Evolutionary conservation across 2,888 invertebrate genomes (phyloP), one percentile per base, ranked within the genome.

Genomic region (Toxonevra muliebris): DNA sequence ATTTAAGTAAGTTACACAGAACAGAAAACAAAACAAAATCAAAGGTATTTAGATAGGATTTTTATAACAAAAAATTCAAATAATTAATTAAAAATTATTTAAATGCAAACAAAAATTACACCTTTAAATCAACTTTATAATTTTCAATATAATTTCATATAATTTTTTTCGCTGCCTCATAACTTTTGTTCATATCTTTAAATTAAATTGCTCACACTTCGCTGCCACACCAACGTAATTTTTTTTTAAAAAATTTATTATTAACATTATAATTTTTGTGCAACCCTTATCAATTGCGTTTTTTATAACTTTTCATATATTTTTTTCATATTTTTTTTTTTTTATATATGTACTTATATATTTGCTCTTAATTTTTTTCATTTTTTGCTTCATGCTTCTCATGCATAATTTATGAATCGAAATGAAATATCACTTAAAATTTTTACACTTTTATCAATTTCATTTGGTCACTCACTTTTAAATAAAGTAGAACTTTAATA

Each of bases 341-440:
- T n/a, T n/a, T n/a, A n/a, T n/a, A 12, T 45, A 45, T 12, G 11
- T 45, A 12, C 45, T 13, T 11, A 12, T 45, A 13, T 11, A 11
- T 45, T 45, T 45, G 45, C 45, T 45, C 45, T 45, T 11, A 12
- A 13, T n/a, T n/a, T 4, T 30, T 9, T 5, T 11, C n/a, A 1
- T 2, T 48, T 48, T 48, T 48, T 48, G 4, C 48, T n/a, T n/a
- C n/a, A n/a, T n/a, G n/a, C n/a, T n/a, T 59, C 9, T 40, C n/a
- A 15, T 52, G 17, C n/a, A 48, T 52, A 61, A 61, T 61, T 61
- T 10, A 61, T 61, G 20, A 30, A 8, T 12, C 4, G 9, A 61
- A 13, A 52, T 61, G 48, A 61, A 52, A 50, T 52, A 61, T 61
- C 52, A 61, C 52, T 61, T 61, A 52, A n/a, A 41, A 11, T 40